These are phyloP conservation scores for Drosophila tropicalis DNA, from an alignment of 1,140 invertebrate genomes.

Conservation along the genomic window DNA sequence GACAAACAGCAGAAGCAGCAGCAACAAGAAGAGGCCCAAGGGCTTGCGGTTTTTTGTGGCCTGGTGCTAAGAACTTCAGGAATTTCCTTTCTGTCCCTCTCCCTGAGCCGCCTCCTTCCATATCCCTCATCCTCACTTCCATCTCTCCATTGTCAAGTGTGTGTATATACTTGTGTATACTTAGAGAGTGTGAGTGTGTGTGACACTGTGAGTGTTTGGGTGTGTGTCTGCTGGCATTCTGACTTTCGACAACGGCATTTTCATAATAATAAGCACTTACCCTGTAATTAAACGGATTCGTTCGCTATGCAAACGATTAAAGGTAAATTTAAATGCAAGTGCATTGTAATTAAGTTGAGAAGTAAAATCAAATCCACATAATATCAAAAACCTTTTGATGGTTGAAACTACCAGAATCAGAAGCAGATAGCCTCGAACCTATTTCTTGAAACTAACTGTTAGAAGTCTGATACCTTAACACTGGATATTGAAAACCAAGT, in stretches of 20 bases:
- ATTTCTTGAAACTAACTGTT: too few species aligned
- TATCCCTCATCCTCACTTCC: background rate
- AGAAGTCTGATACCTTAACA: too few species aligned
- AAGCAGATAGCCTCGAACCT: background rate
- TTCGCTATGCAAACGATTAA: background rate
- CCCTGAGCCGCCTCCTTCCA: background rate
- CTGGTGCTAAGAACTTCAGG: constrained; percentile 60
- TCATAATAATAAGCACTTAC: constrained; percentile 60
- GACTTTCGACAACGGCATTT: constrained; percentile 53
- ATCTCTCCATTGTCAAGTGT: background rate
- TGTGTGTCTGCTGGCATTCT: constrained; percentile 49
- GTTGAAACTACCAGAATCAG: too few species aligned
- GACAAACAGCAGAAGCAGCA: constrained; percentile 54
- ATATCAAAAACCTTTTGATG: too few species aligned
- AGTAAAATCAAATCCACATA: too few species aligned
- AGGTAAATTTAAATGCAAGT: background rate
- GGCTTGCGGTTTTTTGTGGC: constrained; percentile 48
- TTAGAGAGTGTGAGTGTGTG: constrained; percentile 29
- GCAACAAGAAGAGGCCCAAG: constrained; percentile 19
- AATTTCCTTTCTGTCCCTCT: constrained; percentile 44
- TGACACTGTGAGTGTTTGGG: constrained; percentile 21
- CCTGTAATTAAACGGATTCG: constrained; percentile 13
- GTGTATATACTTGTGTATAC: constrained; percentile 1
- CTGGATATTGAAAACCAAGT: too few species aligned
- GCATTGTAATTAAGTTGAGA: background rate